Percentiles rank a stretch among this genome's conserved stretches.
Evolutionary conservation across 2,888 invertebrate species (phyloP).

Genomic region (Fragum sueziense): DNA sequence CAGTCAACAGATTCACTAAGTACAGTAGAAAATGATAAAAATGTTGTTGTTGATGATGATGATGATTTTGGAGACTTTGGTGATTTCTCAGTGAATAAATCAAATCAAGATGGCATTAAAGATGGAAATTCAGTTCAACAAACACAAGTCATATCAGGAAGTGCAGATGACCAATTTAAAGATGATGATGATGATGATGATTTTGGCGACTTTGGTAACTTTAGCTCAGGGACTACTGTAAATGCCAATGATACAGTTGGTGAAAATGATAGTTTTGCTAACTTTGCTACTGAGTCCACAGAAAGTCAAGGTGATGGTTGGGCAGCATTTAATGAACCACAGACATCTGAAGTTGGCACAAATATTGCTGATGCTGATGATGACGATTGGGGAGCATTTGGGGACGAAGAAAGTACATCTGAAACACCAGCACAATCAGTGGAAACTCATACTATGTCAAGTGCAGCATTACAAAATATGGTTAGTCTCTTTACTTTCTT

Average conservation of each 20-base stretch:
- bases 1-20: not conserved
- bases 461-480: constrained; percentile 35
- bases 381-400: constrained; percentile 61
- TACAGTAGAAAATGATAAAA: not conserved
- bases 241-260: not conserved
- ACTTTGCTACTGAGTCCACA: constrained; percentile 14
- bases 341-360: constrained; percentile 14
- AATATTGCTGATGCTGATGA: constrained; percentile 28
- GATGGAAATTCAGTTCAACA: not conserved
- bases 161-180: not conserved
- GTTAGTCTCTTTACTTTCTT: too few species aligned
- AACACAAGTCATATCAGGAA: not conserved
- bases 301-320: constrained; percentile 47
- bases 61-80: constrained; percentile 33
- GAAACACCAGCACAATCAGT: constrained; percentile 1
- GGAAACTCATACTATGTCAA: not conserved
- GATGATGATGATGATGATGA: constrained; percentile 45
- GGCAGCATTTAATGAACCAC: constrained; percentile 63
- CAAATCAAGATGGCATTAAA: not conserved
- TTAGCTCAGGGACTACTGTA: constrained; percentile 20
- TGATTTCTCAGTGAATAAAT: constrained; percentile 5
- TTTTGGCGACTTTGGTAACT: constrained; percentile 54
- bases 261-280: constrained; percentile 27
- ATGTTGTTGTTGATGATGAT: not conserved
- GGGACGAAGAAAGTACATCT: constrained; percentile 26